Conservation (phyloP, 2,113 vertebrate species). For the Periophthalmodon schlosseri region DNA sequence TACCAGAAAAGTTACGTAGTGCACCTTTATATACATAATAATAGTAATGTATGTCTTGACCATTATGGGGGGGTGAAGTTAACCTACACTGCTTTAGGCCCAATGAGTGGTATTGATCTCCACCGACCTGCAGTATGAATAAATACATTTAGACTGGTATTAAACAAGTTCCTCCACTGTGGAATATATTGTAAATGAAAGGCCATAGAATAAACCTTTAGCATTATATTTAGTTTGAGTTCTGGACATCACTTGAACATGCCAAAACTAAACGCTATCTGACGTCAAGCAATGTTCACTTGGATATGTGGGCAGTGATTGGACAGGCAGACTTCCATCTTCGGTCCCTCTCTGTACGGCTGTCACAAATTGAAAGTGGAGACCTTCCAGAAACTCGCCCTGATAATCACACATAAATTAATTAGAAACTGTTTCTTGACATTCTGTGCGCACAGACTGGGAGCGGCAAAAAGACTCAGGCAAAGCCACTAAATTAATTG, state of each 20-base stretch:
- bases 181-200: neutral
- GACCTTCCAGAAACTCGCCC: slow-evolving; percentile 81
- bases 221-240: neutral
- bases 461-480: slow-evolving; percentile 74
- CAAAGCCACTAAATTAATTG: slow-evolving; percentile 84
- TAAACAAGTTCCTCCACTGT: neutral
- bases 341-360: slow-evolving; percentile 50
- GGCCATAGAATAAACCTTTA: neutral
- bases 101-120: too few species aligned
- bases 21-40: too few species aligned
- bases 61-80: too few species aligned
- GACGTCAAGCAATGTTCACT: neutral
- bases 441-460: slow-evolving; percentile 75
- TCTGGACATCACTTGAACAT: neutral
- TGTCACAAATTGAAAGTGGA: slow-evolving; percentile 82
- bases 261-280: neutral
- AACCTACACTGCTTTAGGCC: too few species aligned
- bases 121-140: neutral
- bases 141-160: neutral
- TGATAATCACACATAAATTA: slow-evolving; percentile 85
- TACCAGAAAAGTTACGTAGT: too few species aligned
- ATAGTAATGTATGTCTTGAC: too few species aligned
- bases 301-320: slow-evolving; percentile 14
- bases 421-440: slow-evolving; percentile 86
- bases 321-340: slow-evolving; percentile 27